Evolutionary conservation across 2,888 invertebrate species (phyloP).

Genomic region (Pyrochroa serraticornis): DNA sequence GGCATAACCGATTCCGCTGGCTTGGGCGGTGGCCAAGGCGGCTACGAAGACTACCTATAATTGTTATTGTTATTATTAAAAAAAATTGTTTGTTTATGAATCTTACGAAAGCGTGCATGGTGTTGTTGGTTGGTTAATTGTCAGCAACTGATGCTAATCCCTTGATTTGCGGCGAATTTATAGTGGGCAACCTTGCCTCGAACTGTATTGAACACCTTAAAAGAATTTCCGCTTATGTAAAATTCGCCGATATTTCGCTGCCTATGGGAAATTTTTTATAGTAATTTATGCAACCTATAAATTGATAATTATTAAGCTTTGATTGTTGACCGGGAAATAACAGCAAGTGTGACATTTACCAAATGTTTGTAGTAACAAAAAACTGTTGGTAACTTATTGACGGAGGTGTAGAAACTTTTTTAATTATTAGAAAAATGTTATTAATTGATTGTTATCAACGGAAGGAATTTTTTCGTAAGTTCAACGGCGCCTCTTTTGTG

Average conservation of each 20-base stretch:
- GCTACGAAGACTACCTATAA: conserved; percentile 19
- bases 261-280: conserved; percentile 15
- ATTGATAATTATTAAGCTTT: not conserved
- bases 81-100: not conserved
- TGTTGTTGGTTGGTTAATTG: conserved; percentile 12
- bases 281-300: conserved; percentile 22
- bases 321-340: too few relatives aligned
- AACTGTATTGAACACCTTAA: conserved; percentile 1
- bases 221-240: conserved; percentile 23
- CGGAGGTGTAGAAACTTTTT: too few relatives aligned
- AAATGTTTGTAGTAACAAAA: not conserved
- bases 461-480: too few relatives aligned
- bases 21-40: conserved; percentile 25
- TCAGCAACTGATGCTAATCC: conserved; percentile 21
- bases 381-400: not conserved
- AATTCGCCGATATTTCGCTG: conserved; percentile 14
- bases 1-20: conserved; percentile 8
- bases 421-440: too few relatives aligned
- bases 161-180: conserved; percentile 16
- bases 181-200: conserved; percentile 22
- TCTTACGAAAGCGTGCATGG: conserved; percentile 29
- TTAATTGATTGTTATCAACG: too few relatives aligned
- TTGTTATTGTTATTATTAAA: not conserved
- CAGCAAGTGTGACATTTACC: not conserved
- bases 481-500: too few relatives aligned